Conservation (phyloP, 2,113 vertebrate genomes). For the Astatotilapia flaviijosephi region DNA sequence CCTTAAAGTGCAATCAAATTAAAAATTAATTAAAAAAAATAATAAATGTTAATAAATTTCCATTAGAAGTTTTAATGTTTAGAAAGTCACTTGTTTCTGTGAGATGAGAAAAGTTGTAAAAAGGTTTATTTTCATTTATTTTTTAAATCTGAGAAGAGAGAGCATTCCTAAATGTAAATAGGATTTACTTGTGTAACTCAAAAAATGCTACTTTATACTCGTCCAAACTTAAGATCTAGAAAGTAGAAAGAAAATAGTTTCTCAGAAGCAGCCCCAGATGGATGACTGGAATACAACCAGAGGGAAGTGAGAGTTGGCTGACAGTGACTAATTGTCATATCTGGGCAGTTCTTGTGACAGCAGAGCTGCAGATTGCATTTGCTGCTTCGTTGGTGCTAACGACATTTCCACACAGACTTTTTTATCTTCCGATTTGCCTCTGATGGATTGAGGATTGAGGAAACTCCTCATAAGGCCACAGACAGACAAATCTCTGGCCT, state of each 20-base stretch:
- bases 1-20: not conserved
- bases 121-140: not conserved
- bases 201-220: not conserved
- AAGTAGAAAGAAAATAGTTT: not conserved
- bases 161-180: not conserved
- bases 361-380: not conserved
- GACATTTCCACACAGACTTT: not conserved
- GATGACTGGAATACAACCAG: not conserved
- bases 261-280: not conserved
- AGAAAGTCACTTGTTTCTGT: not conserved
- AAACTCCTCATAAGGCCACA: not conserved
- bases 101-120: not conserved
- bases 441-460: not conserved
- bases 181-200: not conserved
- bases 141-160: not conserved
- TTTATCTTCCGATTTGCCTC: not conserved
- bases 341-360: not conserved
- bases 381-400: not conserved
- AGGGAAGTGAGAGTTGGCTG: not conserved
- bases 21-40: accelerated
- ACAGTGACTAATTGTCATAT: not conserved
- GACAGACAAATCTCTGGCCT: not conserved
- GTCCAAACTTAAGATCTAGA: not conserved
- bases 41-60: not conserved
- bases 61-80: not conserved